A percentile compares a stretch with the other conserved stretches of the same genome.
Evolutionary conservation across 2,888 invertebrate genomes (phyloP).

Genomic region (Exocentrus adspersus): DNA sequence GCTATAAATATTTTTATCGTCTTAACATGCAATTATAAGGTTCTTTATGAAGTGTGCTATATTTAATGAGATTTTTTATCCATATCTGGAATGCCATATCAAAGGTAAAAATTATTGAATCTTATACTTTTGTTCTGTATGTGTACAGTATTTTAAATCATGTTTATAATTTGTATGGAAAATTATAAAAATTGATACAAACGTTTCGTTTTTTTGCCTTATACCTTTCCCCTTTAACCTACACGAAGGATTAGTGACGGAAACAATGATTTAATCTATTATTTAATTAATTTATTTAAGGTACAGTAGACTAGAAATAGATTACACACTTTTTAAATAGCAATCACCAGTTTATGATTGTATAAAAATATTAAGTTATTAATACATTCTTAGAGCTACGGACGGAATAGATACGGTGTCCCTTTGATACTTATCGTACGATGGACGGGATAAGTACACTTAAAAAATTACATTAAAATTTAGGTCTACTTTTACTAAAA

Average conservation of each 20-base stretch:
- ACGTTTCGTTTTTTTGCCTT: slow-evolving; percentile 32
- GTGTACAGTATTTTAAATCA: slow-evolving; percentile 85
- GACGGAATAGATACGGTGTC: slow-evolving; percentile 19
- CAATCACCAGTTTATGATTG: slow-evolving; percentile 26
- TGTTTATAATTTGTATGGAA: slow-evolving; percentile 86
- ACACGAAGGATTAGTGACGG: too few species aligned
- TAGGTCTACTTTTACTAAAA: slow-evolving; percentile 16
- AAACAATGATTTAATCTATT: slow-evolving; percentile 8
- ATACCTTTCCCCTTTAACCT: not conserved
- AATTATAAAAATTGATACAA: slow-evolving; percentile 69
- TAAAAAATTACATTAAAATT: slow-evolving; percentile 23
- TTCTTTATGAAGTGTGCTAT: slow-evolving; percentile 59
- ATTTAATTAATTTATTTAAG: slow-evolving; percentile 25
- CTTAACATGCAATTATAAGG: slow-evolving; percentile 52
- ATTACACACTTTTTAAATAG: slow-evolving; percentile 27
- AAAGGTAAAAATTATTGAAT: slow-evolving; percentile 59
- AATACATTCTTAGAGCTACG: slow-evolving; percentile 28
- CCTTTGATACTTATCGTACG: slow-evolving; percentile 2
- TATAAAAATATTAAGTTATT: slow-evolving; percentile 29
- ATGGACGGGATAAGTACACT: slow-evolving; percentile 20
- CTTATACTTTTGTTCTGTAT: slow-evolving; percentile 63
- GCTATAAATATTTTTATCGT: slow-evolving; percentile 61
- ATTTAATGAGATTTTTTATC: slow-evolving; percentile 59
- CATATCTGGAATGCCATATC: slow-evolving; percentile 66
- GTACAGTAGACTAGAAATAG: slow-evolving; percentile 31